Base-by-base conservation (phyloP, 2,888 invertebrate species). In the Eupeodes latifasciatus region DNA sequence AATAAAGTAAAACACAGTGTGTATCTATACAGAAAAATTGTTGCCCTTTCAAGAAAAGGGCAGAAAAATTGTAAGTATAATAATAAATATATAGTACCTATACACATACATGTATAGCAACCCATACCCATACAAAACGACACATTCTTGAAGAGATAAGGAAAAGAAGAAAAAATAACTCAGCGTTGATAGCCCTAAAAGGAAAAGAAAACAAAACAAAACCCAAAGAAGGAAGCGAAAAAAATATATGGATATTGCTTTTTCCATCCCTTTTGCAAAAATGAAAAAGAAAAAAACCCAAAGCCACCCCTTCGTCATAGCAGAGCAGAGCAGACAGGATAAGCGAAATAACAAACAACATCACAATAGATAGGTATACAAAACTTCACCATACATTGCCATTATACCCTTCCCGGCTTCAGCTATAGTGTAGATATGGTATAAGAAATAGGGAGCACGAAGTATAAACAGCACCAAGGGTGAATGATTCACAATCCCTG, bases 311-410 rank as follows among this genome's bases (percentile, higher is more conserved):
- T 71, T 78, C 81, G 47, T 59, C 27, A 34, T 44, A 55, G 5
- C 7, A 9, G 27, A 27, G 27, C 27, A 51, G 7, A 27, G 5
- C 55, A 40, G 40, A 5, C 36, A 64, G 72, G 72, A 67, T 59
- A 53, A 72, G 77, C 55, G 47, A 74, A 88, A 88, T 81, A 88
- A 88, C 85, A 88, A 88, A 88, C 88, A 88, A 81, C 87, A 72
- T 27, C 27, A 27, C 27, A 27, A 27, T 27, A 80, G 59, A 66
- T 61, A 66, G 64, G 19, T 47, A 61, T 40, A 84, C 77, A 67
- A 5, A 40, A 40, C 40, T 40, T 6, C 81, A 53, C 75, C 88
- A 81, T 85, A 78, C 19, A 85, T 85, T 76, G 88, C 88, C 88
- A 88, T 85, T 85, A 27, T 27, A 85, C 74, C 88, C 85, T 85